Percentiles rank a stretch among this genome's conserved stretches.
These are phyloP conservation scores for Eumacrocentrus americanus DNA, from an alignment of 2,888 invertebrate species.

Conservation along the genomic window DNA sequence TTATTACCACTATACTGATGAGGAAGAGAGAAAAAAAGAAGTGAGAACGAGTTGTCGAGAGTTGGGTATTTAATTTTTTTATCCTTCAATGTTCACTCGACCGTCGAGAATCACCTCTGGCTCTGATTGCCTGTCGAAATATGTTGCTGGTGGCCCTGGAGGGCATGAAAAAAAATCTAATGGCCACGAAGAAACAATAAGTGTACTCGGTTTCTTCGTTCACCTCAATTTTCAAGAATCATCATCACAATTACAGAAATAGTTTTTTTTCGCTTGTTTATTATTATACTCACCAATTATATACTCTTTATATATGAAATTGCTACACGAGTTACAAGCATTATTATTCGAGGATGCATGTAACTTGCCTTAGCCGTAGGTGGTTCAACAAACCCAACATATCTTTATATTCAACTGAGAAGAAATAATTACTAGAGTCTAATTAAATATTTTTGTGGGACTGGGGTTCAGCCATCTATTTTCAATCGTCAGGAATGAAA, in stretches of 20 bases:
- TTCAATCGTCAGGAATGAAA: no score
- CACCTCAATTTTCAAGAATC: not conserved
- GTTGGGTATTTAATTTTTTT: not conserved
- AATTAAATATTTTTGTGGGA: no score
- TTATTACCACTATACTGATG: not conserved
- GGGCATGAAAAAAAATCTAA: not conserved
- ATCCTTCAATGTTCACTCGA: not conserved
- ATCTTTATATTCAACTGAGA: no score
- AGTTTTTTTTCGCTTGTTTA: not conserved
- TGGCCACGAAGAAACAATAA: not conserved
- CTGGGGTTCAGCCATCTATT: no score
- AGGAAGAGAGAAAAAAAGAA: not conserved
- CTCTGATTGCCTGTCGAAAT: slow-evolving; percentile 6
- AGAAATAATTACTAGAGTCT: no score
- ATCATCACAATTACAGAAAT: not conserved
- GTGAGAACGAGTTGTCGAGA: not conserved
- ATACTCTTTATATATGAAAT: no score
- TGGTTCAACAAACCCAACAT: not conserved
- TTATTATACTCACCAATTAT: no score
- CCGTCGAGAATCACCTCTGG: not conserved
- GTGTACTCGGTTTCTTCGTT: not conserved
- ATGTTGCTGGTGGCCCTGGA: not conserved
- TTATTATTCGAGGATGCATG: no score
- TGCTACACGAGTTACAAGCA: no score
- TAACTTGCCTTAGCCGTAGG: no score